Evolutionary conservation across 2,113 vertebrate genomes (phyloP).

Genomic region (Agapornis roseicollis): DNA sequence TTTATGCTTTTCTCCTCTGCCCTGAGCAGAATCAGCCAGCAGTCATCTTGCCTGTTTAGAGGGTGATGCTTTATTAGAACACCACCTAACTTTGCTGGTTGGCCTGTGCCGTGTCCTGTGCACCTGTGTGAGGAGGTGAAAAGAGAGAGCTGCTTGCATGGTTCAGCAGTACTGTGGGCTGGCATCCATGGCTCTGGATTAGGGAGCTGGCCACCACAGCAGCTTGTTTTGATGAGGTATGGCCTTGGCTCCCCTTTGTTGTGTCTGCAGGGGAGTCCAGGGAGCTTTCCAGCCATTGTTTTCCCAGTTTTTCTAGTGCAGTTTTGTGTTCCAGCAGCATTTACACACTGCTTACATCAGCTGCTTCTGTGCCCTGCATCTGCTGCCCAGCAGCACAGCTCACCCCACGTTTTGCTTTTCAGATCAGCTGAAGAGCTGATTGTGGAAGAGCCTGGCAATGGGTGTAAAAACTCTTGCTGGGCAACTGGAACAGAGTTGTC

Average conservation of each 20-base stretch:
- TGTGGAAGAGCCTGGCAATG: neutral
- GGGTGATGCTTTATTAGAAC: fast-evolving
- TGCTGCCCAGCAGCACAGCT: fast-evolving
- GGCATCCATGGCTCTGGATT: neutral
- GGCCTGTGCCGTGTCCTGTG: neutral
- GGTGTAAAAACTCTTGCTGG: neutral
- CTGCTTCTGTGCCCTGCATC: neutral
- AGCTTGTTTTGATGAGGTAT: neutral
- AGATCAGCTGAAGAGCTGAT: neutral
- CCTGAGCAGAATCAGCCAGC: neutral
- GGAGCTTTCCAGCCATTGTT: slow-evolving; percentile 44
- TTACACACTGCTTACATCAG: neutral
- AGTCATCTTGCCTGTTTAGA: neutral
- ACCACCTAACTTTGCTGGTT: fast-evolving
- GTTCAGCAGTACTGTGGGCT: slow-evolving; percentile 9
- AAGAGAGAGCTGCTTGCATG: neutral
- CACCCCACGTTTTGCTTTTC: neutral
- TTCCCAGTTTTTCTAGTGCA: neutral
- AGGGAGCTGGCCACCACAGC: neutral
- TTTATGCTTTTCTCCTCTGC: neutral
- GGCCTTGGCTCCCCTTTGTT: neutral
- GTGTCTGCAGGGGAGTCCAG: neutral
- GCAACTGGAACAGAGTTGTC: neutral
- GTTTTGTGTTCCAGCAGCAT: neutral
- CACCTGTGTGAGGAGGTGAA: neutral